A percentile compares a stretch with the other conserved stretches of the same genome.
Conservation (phyloP, 2,888 invertebrate species). For the Sinhomidia bicolor region DNA sequence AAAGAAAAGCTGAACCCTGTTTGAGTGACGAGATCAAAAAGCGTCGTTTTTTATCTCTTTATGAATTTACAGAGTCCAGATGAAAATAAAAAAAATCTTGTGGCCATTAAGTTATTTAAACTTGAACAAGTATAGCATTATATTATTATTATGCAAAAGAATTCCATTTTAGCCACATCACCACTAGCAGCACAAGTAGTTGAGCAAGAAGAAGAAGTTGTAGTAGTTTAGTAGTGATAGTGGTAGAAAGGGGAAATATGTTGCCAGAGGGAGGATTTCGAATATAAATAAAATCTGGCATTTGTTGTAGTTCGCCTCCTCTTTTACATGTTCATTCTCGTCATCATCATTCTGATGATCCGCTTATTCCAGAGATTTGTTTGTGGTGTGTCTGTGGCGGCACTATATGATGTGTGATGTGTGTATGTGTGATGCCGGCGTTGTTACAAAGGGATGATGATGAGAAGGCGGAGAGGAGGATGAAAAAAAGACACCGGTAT, state of each 20-base stretch:
- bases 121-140: not conserved
- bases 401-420: not conserved
- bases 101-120: not conserved
- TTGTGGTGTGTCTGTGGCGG: slow-evolving; percentile 41
- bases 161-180: slow-evolving; percentile 3
- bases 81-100: not conserved
- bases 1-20: not conserved
- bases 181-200: too few species aligned
- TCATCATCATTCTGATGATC: slow-evolving; percentile 17
- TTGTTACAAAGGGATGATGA: slow-evolving; percentile 7
- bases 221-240: not conserved
- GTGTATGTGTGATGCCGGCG: slow-evolving; percentile 28
- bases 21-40: not conserved
- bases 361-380: slow-evolving; percentile 46
- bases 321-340: not conserved
- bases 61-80: not conserved
- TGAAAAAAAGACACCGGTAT: slow-evolving; percentile 33
- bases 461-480: not conserved
- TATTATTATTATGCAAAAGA: slow-evolving; percentile 16
- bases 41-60: not conserved
- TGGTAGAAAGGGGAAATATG: not conserved
- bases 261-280: slow-evolving; percentile 16
- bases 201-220: too few species aligned
- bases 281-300: slow-evolving; percentile 32
- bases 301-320: slow-evolving; percentile 1